Conservation (phyloP, 2,888 invertebrate genomes). For the Hoplodrina blanda region DNA sequence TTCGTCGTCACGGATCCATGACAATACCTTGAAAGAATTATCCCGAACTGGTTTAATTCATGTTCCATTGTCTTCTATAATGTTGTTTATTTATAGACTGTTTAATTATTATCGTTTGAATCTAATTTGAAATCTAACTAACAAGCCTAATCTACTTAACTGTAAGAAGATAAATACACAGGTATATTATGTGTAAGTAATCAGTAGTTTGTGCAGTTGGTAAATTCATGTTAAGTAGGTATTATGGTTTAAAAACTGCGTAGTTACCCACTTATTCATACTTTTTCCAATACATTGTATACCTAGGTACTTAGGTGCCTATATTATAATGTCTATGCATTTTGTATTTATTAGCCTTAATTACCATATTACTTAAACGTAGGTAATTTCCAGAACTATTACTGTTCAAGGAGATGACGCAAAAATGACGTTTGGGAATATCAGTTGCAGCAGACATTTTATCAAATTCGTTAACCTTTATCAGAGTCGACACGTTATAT, state of each 20-base stretch:
- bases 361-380: not conserved
- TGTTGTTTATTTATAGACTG: constrained; percentile 22
- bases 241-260: constrained; percentile 5
- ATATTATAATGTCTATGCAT: not conserved
- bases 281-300: constrained; percentile 5
- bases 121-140: constrained; percentile 6
- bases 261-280: not conserved
- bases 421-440: constrained; percentile 13
- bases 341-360: constrained; percentile 9
- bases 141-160: not conserved
- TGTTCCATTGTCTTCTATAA: constrained; percentile 39
- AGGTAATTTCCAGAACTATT: not conserved
- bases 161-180: not conserved
- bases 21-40: constrained; percentile 36
- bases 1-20: constrained; percentile 28
- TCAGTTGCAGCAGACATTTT: constrained; percentile 22
- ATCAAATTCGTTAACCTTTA: constrained; percentile 25
- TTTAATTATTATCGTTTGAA: constrained; percentile 12
- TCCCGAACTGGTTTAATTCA: constrained; percentile 43
- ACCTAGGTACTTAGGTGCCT: constrained; percentile 3
- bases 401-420: constrained; percentile 7
- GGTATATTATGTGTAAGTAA: not conserved
- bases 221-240: not conserved
- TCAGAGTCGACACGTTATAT: constrained; percentile 23
- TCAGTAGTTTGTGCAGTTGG: not conserved